A percentile compares a stretch with the other conserved stretches of the same genome.
Conservation (phyloP, 2,888 invertebrate genomes). For the Therioaphis trifolii region DNA sequence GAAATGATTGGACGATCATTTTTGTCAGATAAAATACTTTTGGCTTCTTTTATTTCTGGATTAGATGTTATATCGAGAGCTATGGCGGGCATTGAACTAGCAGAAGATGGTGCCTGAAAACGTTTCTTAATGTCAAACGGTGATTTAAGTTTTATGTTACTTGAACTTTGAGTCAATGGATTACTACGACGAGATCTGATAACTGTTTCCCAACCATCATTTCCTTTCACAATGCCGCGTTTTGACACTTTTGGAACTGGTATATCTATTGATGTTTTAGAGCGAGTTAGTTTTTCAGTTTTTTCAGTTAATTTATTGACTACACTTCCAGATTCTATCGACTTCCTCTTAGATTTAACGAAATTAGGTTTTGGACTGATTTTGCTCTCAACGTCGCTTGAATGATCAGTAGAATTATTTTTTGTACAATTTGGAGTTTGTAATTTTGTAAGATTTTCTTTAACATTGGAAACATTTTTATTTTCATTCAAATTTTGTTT, state of each 20-base stretch:
- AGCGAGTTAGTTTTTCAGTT: conserved; percentile 59
- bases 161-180: conserved; percentile 68
- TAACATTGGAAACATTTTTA: not conserved
- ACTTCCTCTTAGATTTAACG: conserved; percentile 47
- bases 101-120: conserved; percentile 85
- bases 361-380: conserved; percentile 12
- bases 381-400: not conserved
- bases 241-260: conserved; percentile 52
- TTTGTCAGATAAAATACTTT: conserved; percentile 39
- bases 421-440: not conserved
- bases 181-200: conserved; percentile 74
- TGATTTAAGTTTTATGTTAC: conserved; percentile 65
- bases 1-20: conserved; percentile 55
- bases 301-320: conserved; percentile 16
- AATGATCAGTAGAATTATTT: not conserved
- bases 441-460: conserved; percentile 19
- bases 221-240: conserved; percentile 68
- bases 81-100: conserved; percentile 83
- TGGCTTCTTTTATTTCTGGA: conserved; percentile 28
- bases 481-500: not conserved
- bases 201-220: conserved; percentile 91
- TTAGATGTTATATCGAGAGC: conserved; percentile 67
- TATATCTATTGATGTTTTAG: conserved; percentile 63
- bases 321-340: conserved; percentile 5
- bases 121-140: conserved; percentile 72